phyloP scores from a whole-genome alignment of 2,797 vertebrate genomes.

The Takifugu rubripes region DNA sequence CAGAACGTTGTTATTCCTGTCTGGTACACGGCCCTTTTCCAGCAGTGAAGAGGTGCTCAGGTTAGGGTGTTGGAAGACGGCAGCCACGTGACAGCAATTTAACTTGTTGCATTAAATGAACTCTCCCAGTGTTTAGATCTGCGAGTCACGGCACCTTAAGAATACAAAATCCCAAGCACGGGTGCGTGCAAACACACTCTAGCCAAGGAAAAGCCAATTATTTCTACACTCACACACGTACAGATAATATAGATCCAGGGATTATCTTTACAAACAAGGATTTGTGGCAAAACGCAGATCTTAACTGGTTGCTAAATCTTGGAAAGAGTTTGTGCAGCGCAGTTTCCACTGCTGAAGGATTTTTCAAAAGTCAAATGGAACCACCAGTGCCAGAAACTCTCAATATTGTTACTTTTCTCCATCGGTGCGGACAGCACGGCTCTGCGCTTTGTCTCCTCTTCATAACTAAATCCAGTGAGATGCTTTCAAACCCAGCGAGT shows the following conservation, averaged over 20 bases:
- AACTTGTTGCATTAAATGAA: slow-evolving; percentile 61
- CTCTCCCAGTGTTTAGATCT: slow-evolving; percentile 41
- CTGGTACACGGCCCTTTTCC: slow-evolving; percentile 36
- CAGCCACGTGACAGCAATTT: slow-evolving; percentile 49
- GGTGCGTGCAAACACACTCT: slow-evolving; percentile 34
- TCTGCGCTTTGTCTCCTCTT: slow-evolving; percentile 63
- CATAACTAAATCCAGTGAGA: slow-evolving; percentile 52
- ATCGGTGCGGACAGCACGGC: slow-evolving; percentile 31
- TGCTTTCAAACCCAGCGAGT: slow-evolving; percentile 56
- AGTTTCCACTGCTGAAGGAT: slow-evolving; percentile 42
- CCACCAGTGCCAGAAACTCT: slow-evolving; percentile 21
- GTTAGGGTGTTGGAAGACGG: slow-evolving; percentile 50
- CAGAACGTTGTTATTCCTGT: slow-evolving; percentile 34
- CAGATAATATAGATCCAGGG: slow-evolving; percentile 27
- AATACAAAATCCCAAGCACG: slow-evolving; percentile 35
- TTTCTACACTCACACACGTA: slow-evolving; percentile 4
- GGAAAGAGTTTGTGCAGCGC: slow-evolving; percentile 29
- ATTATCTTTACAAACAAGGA: slow-evolving; percentile 45
- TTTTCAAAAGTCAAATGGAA: slow-evolving; percentile 45
- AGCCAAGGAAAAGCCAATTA: slow-evolving; percentile 36
- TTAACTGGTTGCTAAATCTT: slow-evolving; percentile 11
- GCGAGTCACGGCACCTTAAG: slow-evolving; percentile 33
- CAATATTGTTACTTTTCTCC: slow-evolving; percentile 31
- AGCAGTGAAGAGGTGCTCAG: slow-evolving; percentile 50
- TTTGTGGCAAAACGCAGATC: slow-evolving; percentile 5